These are phyloP conservation scores for Ganaspis sp. DNA, from an alignment of 1,140 invertebrate genomes.

Conservation along the genomic window DNA sequence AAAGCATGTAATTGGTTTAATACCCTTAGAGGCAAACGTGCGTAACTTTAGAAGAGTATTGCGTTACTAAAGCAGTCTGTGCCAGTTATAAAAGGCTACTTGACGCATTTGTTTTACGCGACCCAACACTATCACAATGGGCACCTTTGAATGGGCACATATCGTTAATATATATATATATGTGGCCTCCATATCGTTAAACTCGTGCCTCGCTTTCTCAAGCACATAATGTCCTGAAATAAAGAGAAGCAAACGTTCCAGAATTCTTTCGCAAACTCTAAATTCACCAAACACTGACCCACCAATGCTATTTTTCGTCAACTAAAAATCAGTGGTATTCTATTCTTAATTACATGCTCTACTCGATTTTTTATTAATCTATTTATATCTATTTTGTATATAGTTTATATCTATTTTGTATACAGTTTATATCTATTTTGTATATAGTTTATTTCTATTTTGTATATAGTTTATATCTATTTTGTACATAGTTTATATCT, in stretches of 20 bases:
- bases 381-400: no score
- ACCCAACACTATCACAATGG: slow-evolving; percentile 9
- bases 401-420: no score
- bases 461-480: no score
- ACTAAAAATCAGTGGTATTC: no score
- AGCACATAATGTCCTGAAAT: not conserved
- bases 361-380: no score
- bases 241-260: not conserved
- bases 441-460: no score
- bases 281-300: no score
- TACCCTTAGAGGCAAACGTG: slow-evolving; percentile 59
- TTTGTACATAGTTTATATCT: no score
- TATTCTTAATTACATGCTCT: no score
- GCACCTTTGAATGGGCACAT: slow-evolving; percentile 21
- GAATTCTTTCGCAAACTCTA: not conserved
- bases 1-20: slow-evolving; percentile 53
- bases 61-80: slow-evolving; percentile 66
- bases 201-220: not conserved
- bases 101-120: slow-evolving; percentile 17
- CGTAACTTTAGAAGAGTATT: slow-evolving; percentile 71
- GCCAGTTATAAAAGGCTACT: slow-evolving; percentile 20
- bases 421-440: no score
- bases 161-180: not conserved
- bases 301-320: no score
- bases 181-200: not conserved